Base-by-base conservation (phyloP, 23 tunicate genomes). In the Aplidium turbinatum region DNA sequence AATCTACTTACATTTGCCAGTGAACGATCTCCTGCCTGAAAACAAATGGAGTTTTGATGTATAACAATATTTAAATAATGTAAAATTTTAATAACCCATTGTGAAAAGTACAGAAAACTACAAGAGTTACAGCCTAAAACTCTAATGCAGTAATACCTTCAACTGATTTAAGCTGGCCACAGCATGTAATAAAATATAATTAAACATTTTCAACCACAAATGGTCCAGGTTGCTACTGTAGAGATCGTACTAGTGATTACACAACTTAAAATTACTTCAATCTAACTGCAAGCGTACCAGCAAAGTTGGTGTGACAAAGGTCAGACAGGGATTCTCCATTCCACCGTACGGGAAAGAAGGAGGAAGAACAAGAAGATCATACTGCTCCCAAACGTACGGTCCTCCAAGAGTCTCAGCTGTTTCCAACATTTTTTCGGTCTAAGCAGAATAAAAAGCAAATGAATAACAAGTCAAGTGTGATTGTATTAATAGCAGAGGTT, bases 301-400 rank as follows among this genome's bases (percentile, higher is more conserved):
- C 27, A 95, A 54, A 26, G 99, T 95, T 9, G 99, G 99, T 0
- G 99, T 95, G 5, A 95, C 99, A 70, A 95, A 95, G 0, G 99
- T 95, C 35, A 95, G 79, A 80, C 96, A 89, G 28, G 99, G 99
- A 55, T 95, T 95, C 68, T 95, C 99, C 99, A 95, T 95, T 18
- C 99, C 99, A 6, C 99, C 99, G 70, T 82, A 95, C 3, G 99
- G 99, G 61, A 95, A 95, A 45, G 92, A 65, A 33, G 99, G 99
- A 22, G 99, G 99, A 0, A 95, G 77, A 24, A 95, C 96, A 22
- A 89, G 76, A 26, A 95, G 57, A 65, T 94, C 99, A 80, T 94
- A 94, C 16, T 78, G 96, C 4, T 85, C 85, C 99, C 99, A 95
- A 1, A 95, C 99, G 51, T 95, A 95, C n/a, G 83, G 87, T 13